Evolutionary conservation across 2,113 vertebrate genomes (phyloP).

Genomic region (Xenus cinereus): DNA sequence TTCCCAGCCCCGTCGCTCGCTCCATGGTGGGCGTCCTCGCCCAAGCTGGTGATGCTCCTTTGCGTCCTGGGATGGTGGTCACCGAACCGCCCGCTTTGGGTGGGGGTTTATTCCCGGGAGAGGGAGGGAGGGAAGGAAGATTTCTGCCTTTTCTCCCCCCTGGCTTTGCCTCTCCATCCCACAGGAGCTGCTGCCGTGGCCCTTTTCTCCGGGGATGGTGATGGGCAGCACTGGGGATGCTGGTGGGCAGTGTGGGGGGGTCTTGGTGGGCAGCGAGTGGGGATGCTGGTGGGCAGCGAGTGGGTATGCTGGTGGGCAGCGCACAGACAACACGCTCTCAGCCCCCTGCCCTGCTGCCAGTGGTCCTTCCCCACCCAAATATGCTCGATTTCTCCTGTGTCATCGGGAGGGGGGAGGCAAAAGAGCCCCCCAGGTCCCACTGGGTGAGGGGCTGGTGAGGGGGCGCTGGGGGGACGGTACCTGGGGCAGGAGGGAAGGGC

Average conservation of each 20-base stretch:
- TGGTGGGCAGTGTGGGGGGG: background rate
- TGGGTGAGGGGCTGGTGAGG: background rate
- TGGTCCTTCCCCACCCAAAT: background rate
- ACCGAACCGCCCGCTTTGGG: background rate
- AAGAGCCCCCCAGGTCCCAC: fast-evolving
- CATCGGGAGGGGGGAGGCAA: background rate
- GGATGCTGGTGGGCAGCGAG: too few species aligned
- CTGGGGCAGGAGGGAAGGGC: background rate
- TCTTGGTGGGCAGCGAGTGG: too few species aligned
- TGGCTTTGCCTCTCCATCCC: background rate
- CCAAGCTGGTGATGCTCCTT: background rate
- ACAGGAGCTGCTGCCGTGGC: background rate
- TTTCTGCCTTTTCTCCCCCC: background rate
- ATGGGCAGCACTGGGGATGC: background rate
- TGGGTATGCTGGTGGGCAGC: background rate
- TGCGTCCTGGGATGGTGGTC: background rate
- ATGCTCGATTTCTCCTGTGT: fast-evolving
- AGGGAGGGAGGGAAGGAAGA: background rate
- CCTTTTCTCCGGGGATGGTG: background rate
- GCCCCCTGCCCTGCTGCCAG: background rate
- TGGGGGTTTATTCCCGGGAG: background rate
- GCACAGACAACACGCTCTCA: fast-evolving
- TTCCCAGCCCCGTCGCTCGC: fast-evolving
- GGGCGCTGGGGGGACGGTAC: background rate
- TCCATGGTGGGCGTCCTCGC: fast-evolving